A percentile compares a stretch with the other conserved stretches of the same genome.
These are phyloP conservation scores for Mola mola DNA, from an alignment of 2,113 vertebrate genomes.

Conservation along the genomic window DNA sequence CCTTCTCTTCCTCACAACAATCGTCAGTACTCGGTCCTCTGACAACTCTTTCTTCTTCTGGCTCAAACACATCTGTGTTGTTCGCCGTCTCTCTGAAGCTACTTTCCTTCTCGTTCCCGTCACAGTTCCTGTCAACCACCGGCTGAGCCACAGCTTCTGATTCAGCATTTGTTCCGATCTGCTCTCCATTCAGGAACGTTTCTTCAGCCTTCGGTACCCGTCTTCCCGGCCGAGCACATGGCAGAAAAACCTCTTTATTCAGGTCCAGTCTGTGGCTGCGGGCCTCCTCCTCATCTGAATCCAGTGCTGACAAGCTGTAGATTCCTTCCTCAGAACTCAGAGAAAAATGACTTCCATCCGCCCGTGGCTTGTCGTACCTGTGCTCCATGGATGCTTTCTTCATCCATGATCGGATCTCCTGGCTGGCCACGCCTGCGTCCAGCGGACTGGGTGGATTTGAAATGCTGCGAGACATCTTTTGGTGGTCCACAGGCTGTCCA, in stretches of 20 bases:
- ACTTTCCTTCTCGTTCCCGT: slow-evolving; percentile 14
- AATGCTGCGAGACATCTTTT: not conserved
- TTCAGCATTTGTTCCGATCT: slow-evolving; percentile 1
- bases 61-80: slow-evolving; percentile 10
- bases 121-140: not conserved
- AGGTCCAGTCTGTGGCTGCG: slow-evolving; percentile 77
- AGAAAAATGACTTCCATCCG: slow-evolving; percentile 40
- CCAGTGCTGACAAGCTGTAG: slow-evolving; percentile 54
- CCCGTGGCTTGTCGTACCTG: not conserved
- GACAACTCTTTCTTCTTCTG: not conserved
- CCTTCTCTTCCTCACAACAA: slow-evolving; percentile 4
- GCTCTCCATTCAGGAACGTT: slow-evolving; percentile 5
- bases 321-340: slow-evolving; percentile 63
- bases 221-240: slow-evolving; percentile 17
- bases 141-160: slow-evolving; percentile 3
- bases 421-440: slow-evolving; percentile 4
- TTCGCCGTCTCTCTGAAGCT: not conserved
- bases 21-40: not conserved
- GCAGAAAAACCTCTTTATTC: slow-evolving; percentile 59
- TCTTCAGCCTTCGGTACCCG: slow-evolving; percentile 45
- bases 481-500: not conserved
- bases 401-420: slow-evolving; percentile 57
- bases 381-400: slow-evolving; percentile 23
- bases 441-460: slow-evolving; percentile 44
- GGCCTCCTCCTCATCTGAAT: slow-evolving; percentile 73